A percentile compares a stretch with the other conserved stretches of the same genome.
phyloP scores from a whole-genome alignment of 2,113 vertebrate genomes.

The Trogon surrucura region DNA sequence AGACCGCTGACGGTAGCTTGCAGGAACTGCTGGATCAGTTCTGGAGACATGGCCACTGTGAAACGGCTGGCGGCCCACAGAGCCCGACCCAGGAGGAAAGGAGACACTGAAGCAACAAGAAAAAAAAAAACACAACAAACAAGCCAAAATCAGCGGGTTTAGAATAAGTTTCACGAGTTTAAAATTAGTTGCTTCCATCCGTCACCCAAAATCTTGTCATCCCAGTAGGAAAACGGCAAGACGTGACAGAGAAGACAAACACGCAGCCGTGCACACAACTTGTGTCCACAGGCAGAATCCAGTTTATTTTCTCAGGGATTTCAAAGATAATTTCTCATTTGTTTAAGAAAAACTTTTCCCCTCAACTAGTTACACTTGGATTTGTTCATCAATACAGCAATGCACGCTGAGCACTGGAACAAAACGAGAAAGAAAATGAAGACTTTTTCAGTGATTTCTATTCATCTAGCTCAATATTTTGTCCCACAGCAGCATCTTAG shows the following conservation, averaged over 20 bases:
- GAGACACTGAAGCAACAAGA: slow-evolving; percentile 79
- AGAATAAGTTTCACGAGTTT: neutral
- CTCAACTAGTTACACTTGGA: neutral
- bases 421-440: neutral
- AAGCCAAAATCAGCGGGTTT: neutral
- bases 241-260: neutral
- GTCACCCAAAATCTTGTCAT: neutral
- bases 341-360: neutral
- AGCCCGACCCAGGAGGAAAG: slow-evolving; percentile 93
- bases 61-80: slow-evolving; percentile 98
- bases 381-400: neutral
- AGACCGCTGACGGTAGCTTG: slow-evolving; percentile 97
- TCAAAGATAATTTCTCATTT: neutral
- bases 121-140: neutral
- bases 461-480: neutral
- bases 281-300: neutral
- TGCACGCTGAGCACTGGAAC: neutral
- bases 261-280: neutral
- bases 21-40: slow-evolving; percentile 97
- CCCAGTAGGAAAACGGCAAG: neutral
- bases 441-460: neutral
- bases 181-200: neutral
- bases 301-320: neutral
- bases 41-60: slow-evolving; percentile 95
- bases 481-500: neutral